Conservation (phyloP, 2,888 invertebrate species). For the Alsophila aescularia region DNA sequence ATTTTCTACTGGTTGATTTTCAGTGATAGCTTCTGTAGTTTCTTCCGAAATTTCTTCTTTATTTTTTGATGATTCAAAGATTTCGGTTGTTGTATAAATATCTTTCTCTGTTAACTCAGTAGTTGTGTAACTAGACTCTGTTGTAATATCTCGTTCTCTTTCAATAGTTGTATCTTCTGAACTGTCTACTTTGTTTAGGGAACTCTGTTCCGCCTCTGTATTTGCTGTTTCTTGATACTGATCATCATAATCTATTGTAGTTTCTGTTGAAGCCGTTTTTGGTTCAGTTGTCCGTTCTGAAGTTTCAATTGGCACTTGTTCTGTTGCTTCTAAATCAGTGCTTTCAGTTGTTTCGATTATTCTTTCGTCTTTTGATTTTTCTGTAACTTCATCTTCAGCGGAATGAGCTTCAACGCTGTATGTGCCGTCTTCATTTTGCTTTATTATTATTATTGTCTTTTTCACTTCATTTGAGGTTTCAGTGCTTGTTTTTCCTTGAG, state of each 20-base stretch:
- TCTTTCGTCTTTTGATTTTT: not conserved
- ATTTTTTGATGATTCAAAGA: no score
- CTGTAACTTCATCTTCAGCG: not conserved
- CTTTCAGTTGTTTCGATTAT: not conserved
- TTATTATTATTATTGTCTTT: slow-evolving; percentile 14
- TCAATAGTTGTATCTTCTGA: not conserved
- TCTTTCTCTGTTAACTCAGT: not conserved
- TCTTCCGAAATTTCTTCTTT: no score
- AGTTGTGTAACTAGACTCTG: not conserved
- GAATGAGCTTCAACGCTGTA: slow-evolving; percentile 4
- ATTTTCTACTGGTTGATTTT: no score
- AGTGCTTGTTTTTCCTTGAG: not conserved
- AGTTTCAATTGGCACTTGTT: not conserved
- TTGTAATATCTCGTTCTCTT: not conserved
- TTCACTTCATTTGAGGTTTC: not conserved
- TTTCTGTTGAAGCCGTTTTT: no score
- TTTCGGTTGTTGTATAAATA: no score
- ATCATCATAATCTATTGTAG: no score
- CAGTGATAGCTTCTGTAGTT: not conserved
- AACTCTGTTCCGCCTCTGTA: not conserved
- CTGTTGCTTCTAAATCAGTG: not conserved
- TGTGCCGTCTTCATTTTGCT: slow-evolving; percentile 13
- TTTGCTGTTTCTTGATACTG: no score
- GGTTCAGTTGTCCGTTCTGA: no score
- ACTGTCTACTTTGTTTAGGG: not conserved